Base-by-base conservation (phyloP, 1,140 invertebrate species). In the Temnothorax longispinosus region DNA sequence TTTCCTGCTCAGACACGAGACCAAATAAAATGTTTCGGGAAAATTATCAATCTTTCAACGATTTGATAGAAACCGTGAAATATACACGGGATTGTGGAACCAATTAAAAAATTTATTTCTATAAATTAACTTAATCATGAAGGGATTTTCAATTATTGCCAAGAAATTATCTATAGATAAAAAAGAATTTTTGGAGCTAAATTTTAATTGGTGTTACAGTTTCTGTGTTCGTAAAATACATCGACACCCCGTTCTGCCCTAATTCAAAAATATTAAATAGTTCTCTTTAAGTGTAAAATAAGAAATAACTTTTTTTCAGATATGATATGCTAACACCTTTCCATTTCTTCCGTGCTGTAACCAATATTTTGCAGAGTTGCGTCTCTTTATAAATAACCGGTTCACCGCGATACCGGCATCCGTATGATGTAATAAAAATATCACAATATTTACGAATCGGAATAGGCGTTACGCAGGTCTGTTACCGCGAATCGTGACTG, bases 391-490 rank as follows among this genome's bases (percentile, higher is more conserved):
- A 82, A 82, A 60, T 60, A 74, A 74, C 7, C 27, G 41, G 0
- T 35, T 21, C 41, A 64, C 41, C 35, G 6, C 54, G 6, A 15
- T 77, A 64, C 10, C 10, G n/a, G 3, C 13, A 35, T 56, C 7
- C 62, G 77, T 21, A 21, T 11, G 27, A 54, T 1, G 18, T 21
- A 35, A 47, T 60, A 67, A 21, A 35, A 82, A 72, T 44, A 35
- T 13, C 50, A 35, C n/a, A 47, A 71, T 52, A 77, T 56, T 85
- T 54, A 47, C 74, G 35, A 84, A 75, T 84, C 56, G 52, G 5
- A 62, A 72, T 74, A 77, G 15, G 18, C 32, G 56, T 75, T 77
- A 85, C 82, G 71, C 52, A 50, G 13, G 13, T 54, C 58, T 47
- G 58, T 54, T 77, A 60, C 35, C 52, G 65, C 65, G 84, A 65